Evolutionary conservation across 2,797 vertebrate genomes (phyloP).

Genomic region (Girardinus metallicus): DNA sequence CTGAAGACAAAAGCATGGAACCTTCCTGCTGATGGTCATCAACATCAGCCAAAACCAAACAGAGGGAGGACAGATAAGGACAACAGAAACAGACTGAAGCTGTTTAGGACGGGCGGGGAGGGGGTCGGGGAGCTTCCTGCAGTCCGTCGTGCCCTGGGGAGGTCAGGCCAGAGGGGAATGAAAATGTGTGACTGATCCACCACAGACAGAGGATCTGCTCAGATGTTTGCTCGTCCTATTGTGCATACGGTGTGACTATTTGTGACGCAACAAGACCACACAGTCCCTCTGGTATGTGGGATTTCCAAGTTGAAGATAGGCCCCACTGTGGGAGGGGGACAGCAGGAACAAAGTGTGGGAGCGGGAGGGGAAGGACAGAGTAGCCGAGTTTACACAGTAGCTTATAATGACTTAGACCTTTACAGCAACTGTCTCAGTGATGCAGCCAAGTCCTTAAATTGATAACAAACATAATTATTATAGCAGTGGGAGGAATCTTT

Average conservation of each 20-base stretch:
- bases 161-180: slow-evolving; percentile 19
- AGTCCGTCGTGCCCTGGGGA: slow-evolving; percentile 19
- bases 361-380: background rate
- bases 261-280: slow-evolving; percentile 60
- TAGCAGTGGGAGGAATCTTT: background rate
- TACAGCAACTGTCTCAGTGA: background rate
- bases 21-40: background rate
- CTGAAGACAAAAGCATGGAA: background rate
- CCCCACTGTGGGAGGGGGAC: slow-evolving; percentile 41
- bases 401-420: background rate
- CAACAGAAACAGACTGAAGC: slow-evolving; percentile 36
- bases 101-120: slow-evolving; percentile 47
- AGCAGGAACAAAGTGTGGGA: slow-evolving; percentile 41
- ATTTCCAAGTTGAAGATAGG: slow-evolving; percentile 76
- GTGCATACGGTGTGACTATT: slow-evolving; percentile 43
- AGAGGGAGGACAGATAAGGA: slow-evolving; percentile 15
- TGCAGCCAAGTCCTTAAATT: background rate
- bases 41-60: slow-evolving; percentile 45
- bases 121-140: slow-evolving; percentile 31
- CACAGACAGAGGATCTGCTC: slow-evolving; percentile 19
- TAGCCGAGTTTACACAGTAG: background rate
- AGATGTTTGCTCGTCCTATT: slow-evolving; percentile 24
- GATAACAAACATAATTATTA: background rate
- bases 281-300: slow-evolving; percentile 68
- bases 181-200: background rate